A percentile compares a stretch with the other conserved stretches of the same genome.
Conservation (phyloP, 2,888 invertebrate genomes). For the Rugalucina vietnamica region DNA sequence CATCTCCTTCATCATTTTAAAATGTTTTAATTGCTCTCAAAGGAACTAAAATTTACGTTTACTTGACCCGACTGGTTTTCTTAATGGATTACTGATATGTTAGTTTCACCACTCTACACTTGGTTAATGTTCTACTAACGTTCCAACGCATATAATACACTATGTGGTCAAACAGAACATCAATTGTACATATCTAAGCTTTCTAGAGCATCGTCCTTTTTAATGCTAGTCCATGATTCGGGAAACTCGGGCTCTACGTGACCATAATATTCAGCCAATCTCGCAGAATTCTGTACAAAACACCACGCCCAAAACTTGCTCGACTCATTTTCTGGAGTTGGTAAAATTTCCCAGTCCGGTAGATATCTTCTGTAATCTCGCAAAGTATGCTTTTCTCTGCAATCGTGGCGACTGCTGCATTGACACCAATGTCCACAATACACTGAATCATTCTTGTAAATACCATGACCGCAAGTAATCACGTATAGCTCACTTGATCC, state of each 20-base stretch:
- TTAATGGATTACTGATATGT: no score
- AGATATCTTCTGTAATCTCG: conserved; percentile 3
- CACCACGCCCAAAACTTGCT: neutral
- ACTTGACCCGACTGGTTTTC: no score
- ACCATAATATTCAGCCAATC: neutral
- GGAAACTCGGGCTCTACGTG: neutral
- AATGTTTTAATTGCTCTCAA: no score
- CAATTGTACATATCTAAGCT: neutral
- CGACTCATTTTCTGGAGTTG: neutral
- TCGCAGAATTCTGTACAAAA: neutral
- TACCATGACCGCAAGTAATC: neutral
- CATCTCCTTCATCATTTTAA: no score
- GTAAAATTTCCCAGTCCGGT: conserved; percentile 13
- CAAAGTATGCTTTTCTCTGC: neutral
- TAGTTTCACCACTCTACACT: no score
- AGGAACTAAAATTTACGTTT: no score
- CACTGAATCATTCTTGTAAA: neutral
- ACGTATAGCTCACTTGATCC: neutral
- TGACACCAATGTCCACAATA: conserved; percentile 2
- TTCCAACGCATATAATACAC: no score
- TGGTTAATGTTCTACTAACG: no score
- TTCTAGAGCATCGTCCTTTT: neutral
- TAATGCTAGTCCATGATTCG: neutral
- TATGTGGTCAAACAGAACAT: no score
- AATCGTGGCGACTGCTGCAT: neutral